phyloP scores from a whole-genome alignment of 2,797 vertebrate species.

The Manis pentadactyla region DNA sequence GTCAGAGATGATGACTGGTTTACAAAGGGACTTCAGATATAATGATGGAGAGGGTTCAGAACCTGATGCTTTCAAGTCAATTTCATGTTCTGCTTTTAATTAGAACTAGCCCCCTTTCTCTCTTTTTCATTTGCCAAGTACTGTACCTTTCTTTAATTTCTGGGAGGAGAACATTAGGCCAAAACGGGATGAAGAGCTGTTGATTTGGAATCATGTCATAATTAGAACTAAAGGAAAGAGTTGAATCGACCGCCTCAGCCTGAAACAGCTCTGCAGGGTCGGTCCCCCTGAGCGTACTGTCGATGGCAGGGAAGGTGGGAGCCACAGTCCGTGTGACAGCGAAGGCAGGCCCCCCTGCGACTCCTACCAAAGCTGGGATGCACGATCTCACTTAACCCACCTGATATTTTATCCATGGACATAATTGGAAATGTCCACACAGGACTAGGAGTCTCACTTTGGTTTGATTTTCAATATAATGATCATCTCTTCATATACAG shows the following conservation, averaged over 20 bases:
- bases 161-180: neutral
- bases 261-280: neutral
- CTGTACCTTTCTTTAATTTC: slow-evolving; percentile 25
- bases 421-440: neutral
- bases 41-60: slow-evolving; percentile 19
- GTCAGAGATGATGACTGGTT: neutral
- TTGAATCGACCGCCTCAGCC: neutral
- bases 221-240: neutral
- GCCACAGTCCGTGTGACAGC: neutral
- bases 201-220: slow-evolving; percentile 22
- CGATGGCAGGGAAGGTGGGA: neutral
- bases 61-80: neutral
- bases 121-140: slow-evolving; percentile 28
- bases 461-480: neutral
- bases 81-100: slow-evolving; percentile 44
- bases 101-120: neutral
- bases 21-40: neutral
- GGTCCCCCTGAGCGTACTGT: neutral
- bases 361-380: neutral
- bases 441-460: neutral
- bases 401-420: neutral
- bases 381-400: neutral
- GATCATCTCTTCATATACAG: neutral
- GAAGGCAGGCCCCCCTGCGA: neutral
- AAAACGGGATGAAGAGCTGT: neutral